A percentile compares a stretch with the other conserved stretches of the same genome.
These are phyloP conservation scores for Nannoperca australis DNA, from an alignment of 2,797 vertebrate genomes.

Conservation along the genomic window DNA sequence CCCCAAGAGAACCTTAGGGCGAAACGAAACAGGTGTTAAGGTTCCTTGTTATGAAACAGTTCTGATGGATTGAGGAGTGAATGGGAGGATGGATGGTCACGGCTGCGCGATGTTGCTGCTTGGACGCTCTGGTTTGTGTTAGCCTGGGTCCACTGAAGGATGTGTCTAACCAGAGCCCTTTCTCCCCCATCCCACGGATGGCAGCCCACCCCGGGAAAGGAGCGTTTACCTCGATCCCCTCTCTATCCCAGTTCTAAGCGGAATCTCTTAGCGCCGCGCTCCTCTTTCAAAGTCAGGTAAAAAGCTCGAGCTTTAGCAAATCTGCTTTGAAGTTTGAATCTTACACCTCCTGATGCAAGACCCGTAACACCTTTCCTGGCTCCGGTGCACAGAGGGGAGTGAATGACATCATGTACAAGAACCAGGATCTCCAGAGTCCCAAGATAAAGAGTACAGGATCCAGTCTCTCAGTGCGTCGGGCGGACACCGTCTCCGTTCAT, in stretches of 20 bases:
- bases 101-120: constrained; percentile 48
- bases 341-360: constrained; percentile 67
- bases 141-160: constrained; percentile 57
- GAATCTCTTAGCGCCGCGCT: constrained; percentile 58
- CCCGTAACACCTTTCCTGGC: constrained; percentile 38
- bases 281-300: constrained; percentile 65
- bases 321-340: constrained; percentile 69
- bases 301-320: constrained; percentile 68
- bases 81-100: constrained; percentile 47
- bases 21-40: constrained; percentile 51
- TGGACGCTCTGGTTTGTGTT: constrained; percentile 51
- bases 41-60: constrained; percentile 53
- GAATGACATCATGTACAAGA: constrained; percentile 80
- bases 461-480: constrained; percentile 64
- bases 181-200: constrained; percentile 20
- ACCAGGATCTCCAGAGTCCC: constrained; percentile 69
- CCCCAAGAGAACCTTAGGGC: constrained; percentile 23
- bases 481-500: constrained; percentile 80
- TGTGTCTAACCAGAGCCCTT: constrained; percentile 58
- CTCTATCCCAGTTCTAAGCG: constrained; percentile 62
- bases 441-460: constrained; percentile 57
- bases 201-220: constrained; percentile 54
- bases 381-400: constrained; percentile 61
- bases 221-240: constrained; percentile 51
- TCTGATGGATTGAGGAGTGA: constrained; percentile 49